Percentiles rank a stretch among this genome's conserved stretches.
Conservation (phyloP, 2,113 vertebrate species). For the Antennarius striatus region DNA sequence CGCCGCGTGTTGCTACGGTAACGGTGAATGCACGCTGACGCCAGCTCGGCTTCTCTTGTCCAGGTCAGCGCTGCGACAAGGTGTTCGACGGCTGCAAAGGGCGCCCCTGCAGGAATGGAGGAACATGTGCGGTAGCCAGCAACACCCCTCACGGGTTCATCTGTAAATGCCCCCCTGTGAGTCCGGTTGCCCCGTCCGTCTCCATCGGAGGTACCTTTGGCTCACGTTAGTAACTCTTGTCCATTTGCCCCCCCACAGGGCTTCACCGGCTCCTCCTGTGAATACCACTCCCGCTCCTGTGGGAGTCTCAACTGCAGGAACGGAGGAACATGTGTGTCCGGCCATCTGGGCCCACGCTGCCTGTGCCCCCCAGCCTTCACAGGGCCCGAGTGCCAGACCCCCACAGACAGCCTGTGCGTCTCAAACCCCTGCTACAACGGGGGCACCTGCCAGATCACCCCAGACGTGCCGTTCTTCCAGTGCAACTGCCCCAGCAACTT, state of each 20-base stretch:
- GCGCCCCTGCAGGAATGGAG: slow-evolving; percentile 90
- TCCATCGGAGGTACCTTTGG: too few relatives aligned
- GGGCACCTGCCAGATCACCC: slow-evolving; percentile 87
- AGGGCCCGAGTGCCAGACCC: slow-evolving; percentile 89
- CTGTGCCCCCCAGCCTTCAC: slow-evolving; percentile 84
- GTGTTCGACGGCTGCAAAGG: slow-evolving; percentile 92
- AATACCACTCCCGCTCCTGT: slow-evolving; percentile 88
- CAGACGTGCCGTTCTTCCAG: slow-evolving; percentile 87
- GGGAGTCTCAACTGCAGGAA: slow-evolving; percentile 90
- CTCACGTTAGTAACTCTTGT: background rate
- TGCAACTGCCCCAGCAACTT: slow-evolving; percentile 93
- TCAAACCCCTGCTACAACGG: slow-evolving; percentile 93
- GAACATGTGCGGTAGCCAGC: slow-evolving; percentile 90
- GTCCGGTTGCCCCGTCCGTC: slow-evolving; percentile 44
- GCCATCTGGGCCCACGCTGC: slow-evolving; percentile 88
- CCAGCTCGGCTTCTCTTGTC: background rate
- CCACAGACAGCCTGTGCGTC: slow-evolving; percentile 86
- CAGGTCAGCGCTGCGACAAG: slow-evolving; percentile 92
- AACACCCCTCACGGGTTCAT: slow-evolving; percentile 95
- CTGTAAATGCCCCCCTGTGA: slow-evolving; percentile 92
- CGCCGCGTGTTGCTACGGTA: background rate
- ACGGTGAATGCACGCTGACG: background rate
- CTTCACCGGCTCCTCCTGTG: slow-evolving; percentile 91
- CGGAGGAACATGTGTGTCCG: slow-evolving; percentile 89
- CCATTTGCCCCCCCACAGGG: slow-evolving; percentile 78